Conservation (phyloP, 1,140 invertebrate genomes). For the Scaptomyza montana region DNA sequence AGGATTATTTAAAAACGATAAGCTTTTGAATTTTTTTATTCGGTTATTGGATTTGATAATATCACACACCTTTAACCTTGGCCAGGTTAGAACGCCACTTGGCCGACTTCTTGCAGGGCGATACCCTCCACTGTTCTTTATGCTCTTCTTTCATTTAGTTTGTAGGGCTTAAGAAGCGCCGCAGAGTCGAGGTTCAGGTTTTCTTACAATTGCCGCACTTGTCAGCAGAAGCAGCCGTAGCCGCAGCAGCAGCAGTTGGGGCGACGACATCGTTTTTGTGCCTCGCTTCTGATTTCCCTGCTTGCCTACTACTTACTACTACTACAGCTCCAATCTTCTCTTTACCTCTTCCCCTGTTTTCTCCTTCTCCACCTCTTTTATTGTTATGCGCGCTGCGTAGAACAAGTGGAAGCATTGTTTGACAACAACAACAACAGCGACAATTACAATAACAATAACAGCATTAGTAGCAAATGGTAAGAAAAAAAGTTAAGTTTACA, state of each 20-base stretch:
- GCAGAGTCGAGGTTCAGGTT: constrained; percentile 48
- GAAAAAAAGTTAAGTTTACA: constrained; percentile 76
- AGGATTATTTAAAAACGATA: too few species aligned
- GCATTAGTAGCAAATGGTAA: constrained; percentile 33
- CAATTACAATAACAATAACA: constrained; percentile 14
- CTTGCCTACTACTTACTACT: constrained; percentile 1
- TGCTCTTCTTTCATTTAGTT: not conserved
- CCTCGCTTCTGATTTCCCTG: constrained; percentile 6
- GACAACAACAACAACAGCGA: constrained; percentile 63
- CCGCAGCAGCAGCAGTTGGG: constrained; percentile 9
- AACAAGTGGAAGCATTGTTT: constrained; percentile 83
- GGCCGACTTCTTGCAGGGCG: constrained; percentile 22
- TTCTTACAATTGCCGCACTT: constrained; percentile 77
- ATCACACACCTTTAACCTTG: not conserved
- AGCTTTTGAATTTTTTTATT: not conserved
- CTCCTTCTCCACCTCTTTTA: constrained; percentile 61
- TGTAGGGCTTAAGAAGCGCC: too few species aligned
- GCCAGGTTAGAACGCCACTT: constrained; percentile 12
- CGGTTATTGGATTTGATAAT: not conserved
- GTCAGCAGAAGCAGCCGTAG: constrained; percentile 33
- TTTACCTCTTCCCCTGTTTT: too few species aligned
- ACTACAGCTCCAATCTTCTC: constrained; percentile 3
- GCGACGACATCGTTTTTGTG: constrained; percentile 40
- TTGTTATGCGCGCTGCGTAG: constrained; percentile 78
- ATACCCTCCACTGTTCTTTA: not conserved